Base-by-base conservation (phyloP, 2,888 invertebrate genomes). In the Hyppa rectilinea region DNA sequence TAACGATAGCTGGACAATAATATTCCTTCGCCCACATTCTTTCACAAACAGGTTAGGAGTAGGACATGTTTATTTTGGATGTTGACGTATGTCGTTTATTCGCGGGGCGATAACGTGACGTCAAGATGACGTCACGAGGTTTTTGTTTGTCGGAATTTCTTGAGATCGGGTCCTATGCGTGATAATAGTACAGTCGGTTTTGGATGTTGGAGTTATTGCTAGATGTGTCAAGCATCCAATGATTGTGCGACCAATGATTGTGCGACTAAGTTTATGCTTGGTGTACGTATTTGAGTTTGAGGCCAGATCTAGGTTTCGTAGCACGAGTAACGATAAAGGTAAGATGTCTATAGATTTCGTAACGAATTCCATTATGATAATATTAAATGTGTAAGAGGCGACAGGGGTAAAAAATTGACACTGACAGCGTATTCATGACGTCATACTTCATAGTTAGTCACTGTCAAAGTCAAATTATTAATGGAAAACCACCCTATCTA, bases 41-140 rank as follows among this genome's bases (percentile, higher is more conserved):
- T 69, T 63, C 52, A 65, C 36, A 74, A 67, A 56, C 59, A 75
- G 52, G 36, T 74, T 72, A 58, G 64, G 36, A 62, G 43, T 74
- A 43, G 36, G 61, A 49, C 52, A 80, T 63, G 55, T 74, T 70
- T 82, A 77, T 84, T 74, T 86, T 72, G 23, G 68, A 62, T 34
- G 45, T 40, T 74, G 40, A 61, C 71, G 69, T 59, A 70, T 72
- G 69, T 74, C 67, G 75, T 78, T 83, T 83, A 87, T 87, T 80
- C 70, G 49, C 52, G 63, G 68, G 63, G 70, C 66, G 31, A 80
- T 75, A 75, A 49, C 26, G 72, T 81, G 83, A 84, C 80, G 86
- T 78, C 43, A 29, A 58, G 53, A 72, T 80, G 85, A 85, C 81
- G 79, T 64, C 67, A 73, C 49, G 2, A 61, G n/a, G n/a, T 69